Percentiles rank a stretch among this genome's conserved stretches.
phyloP scores from a whole-genome alignment of 92 coral and sea anemone species.

The Paragorgia papillata region DNA sequence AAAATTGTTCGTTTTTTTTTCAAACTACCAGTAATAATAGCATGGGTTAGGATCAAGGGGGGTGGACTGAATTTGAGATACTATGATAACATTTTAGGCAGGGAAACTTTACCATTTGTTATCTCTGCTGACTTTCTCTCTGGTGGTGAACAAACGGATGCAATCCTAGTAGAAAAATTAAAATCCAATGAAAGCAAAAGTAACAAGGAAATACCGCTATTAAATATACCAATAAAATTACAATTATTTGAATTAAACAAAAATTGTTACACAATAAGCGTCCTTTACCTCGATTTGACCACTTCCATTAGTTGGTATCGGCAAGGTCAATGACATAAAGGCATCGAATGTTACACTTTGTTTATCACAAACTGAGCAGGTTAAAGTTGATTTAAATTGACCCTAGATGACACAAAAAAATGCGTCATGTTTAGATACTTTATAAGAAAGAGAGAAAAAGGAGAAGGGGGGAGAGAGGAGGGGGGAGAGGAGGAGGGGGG shows the following conservation, averaged over 20 bases:
- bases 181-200: too few relatives aligned
- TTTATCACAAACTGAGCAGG: conserved; percentile 74
- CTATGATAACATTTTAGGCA: too few relatives aligned
- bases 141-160: conserved; percentile 74
- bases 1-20: too few relatives aligned
- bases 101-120: conserved; percentile 81
- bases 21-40: too few relatives aligned
- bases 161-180: conserved; percentile 65
- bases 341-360: conserved; percentile 90
- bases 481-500: background rate
- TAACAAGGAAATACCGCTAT: too few relatives aligned
- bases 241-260: too few relatives aligned
- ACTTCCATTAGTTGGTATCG: conserved; percentile 69
- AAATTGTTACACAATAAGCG: too few relatives aligned
- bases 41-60: too few relatives aligned
- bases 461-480: background rate
- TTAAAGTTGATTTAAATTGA: conserved; percentile 88
- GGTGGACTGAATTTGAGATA: too few relatives aligned
- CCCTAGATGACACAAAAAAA: conserved; percentile 60
- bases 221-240: too few relatives aligned
- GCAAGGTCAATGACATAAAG: conserved; percentile 87
- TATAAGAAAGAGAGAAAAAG: conserved; percentile 1
- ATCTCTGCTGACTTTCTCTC: conserved; percentile 91
- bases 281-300: conserved; percentile 80
- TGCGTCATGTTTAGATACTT: background rate